Percentiles rank a stretch among this genome's conserved stretches.
These are phyloP conservation scores for Liparis tanakae DNA, from an alignment of 2,797 vertebrate genomes.

Conservation along the genomic window DNA sequence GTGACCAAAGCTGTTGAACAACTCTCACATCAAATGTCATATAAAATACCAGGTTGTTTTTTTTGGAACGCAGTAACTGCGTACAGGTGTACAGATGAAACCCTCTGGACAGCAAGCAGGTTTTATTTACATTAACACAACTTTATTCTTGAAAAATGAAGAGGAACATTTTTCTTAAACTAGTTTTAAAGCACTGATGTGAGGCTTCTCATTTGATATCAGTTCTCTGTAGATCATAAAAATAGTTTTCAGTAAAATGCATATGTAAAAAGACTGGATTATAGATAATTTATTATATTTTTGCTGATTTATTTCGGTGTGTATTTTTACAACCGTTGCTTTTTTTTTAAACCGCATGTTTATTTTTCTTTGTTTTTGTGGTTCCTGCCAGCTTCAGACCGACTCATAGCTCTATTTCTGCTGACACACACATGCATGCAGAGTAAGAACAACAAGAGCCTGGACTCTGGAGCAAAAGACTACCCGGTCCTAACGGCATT, in stretches of 20 bases:
- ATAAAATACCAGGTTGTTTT: constrained; percentile 27
- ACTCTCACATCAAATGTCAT: constrained; percentile 31
- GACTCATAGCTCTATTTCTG: background rate
- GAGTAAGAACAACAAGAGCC: background rate
- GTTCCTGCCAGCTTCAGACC: background rate
- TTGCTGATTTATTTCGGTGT: background rate
- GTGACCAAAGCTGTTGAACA: constrained; percentile 67
- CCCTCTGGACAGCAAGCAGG: background rate
- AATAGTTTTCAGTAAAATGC: background rate
- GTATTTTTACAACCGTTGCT: background rate
- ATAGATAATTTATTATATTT: background rate
- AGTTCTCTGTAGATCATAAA: background rate
- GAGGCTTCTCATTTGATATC: too few species aligned
- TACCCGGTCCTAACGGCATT: background rate
- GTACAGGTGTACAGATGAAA: constrained; percentile 22
- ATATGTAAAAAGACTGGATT: background rate
- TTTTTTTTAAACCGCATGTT: background rate
- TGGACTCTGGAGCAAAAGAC: background rate
- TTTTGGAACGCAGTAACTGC: constrained; percentile 8
- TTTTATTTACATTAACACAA: background rate
- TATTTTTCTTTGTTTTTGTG: too few species aligned
- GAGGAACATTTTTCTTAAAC: background rate
- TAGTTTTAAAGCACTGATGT: background rate
- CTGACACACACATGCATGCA: background rate
- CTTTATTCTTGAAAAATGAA: background rate